phyloP scores from a whole-genome alignment of 2,888 invertebrate genomes.

The Yponomeuta cagnagella region DNA sequence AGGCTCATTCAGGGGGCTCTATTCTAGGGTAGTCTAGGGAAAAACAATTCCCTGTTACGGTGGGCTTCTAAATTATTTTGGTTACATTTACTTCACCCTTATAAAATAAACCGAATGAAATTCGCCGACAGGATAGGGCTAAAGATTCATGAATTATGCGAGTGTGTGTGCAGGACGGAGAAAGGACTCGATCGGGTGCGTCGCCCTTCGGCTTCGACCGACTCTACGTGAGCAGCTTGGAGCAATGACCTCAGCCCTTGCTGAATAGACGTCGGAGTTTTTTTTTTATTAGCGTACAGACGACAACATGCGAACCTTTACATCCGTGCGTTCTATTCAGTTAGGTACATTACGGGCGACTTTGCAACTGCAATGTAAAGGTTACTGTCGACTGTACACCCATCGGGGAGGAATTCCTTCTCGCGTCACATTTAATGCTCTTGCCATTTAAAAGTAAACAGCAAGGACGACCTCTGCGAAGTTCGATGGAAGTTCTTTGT shows the following conservation, averaged over 20 bases:
- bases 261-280: constrained; percentile 49
- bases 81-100: background rate
- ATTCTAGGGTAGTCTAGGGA: background rate
- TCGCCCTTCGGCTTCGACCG: constrained; percentile 52
- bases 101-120: background rate
- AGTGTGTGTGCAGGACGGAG: constrained; percentile 5
- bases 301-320: no score
- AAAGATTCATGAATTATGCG: background rate
- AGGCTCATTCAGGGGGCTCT: background rate
- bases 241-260: constrained; percentile 66
- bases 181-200: constrained; percentile 25
- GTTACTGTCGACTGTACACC: background rate
- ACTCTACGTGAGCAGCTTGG: constrained; percentile 43
- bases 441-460: background rate
- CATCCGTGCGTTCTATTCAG: no score
- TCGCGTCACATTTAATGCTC: background rate
- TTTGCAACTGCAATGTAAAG: no score
- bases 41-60: no score
- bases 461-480: background rate
- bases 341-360: no score
- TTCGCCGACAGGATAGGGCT: background rate
- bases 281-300: constrained; percentile 21
- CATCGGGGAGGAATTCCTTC: background rate
- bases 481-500: background rate
- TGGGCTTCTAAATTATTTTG: background rate